Conservation (phyloP, 2,888 invertebrate genomes). For the Lathronympha strigana region DNA sequence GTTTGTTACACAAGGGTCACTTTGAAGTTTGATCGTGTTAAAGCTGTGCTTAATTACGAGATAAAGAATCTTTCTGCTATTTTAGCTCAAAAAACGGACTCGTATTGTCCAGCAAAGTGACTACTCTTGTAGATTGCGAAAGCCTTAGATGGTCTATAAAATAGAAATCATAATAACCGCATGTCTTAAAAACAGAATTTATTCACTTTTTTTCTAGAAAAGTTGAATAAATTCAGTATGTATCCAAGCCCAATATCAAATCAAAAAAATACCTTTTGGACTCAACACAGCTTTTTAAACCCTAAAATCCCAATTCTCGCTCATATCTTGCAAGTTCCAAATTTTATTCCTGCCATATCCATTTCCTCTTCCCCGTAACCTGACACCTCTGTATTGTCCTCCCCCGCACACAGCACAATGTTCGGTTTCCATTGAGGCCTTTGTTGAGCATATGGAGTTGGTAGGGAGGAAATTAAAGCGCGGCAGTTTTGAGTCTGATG, state of each 20-base stretch:
- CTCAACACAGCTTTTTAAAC: not conserved
- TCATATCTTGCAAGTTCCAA: slow-evolving; percentile 16
- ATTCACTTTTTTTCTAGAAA: not conserved
- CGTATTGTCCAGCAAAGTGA: not conserved
- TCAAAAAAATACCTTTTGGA: not conserved
- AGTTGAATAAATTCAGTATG: not conserved
- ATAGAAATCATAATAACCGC: not conserved
- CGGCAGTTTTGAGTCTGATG: slow-evolving; percentile 27
- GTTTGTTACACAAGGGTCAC: not conserved
- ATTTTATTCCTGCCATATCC: slow-evolving; percentile 30
- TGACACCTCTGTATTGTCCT: slow-evolving; percentile 52
- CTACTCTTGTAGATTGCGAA: not conserved
- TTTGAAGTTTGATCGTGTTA: not conserved
- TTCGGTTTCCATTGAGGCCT: slow-evolving; percentile 37
- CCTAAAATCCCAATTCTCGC: slow-evolving; percentile 12
- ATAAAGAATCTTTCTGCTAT: no score
- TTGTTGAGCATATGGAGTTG: slow-evolving; percentile 40
- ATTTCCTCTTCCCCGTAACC: slow-evolving; percentile 52
- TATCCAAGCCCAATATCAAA: not conserved
- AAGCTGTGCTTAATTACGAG: not conserved
- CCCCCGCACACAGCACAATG: slow-evolving; percentile 38
- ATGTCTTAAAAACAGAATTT: not conserved
- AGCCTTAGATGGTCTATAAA: not conserved
- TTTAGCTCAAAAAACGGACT: no score
- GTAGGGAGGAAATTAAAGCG: slow-evolving; percentile 39